Conservation (phyloP, 2,113 vertebrate species). For the Sarotherodon lohbergeri region DNA sequence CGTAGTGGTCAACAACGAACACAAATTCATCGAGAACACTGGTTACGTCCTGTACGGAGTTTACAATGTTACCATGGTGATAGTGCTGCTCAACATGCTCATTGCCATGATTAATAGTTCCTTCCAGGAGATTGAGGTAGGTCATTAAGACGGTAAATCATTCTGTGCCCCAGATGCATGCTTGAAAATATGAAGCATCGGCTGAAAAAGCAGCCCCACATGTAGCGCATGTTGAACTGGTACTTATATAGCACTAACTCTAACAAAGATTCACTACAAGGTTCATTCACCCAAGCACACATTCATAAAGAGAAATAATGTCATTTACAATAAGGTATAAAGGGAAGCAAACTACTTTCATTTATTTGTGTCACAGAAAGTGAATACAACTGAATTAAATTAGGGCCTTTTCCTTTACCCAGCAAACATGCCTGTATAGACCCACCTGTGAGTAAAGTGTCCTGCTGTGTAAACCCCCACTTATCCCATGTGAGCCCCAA, state of each 20-base stretch:
- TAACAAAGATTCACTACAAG: neutral
- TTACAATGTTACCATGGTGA: constrained; percentile 98
- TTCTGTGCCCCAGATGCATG: neutral
- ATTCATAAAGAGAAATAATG: neutral
- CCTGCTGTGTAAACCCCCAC: neutral
- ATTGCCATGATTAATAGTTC: constrained; percentile 99
- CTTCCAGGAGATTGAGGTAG: constrained; percentile 98
- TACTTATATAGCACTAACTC: neutral
- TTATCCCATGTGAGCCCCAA: neutral
- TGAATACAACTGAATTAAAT: neutral
- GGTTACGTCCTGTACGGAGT: constrained; percentile 97
- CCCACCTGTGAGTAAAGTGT: neutral
- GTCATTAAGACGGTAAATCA: neutral
- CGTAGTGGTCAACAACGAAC: constrained; percentile 93
- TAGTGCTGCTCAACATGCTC: constrained; percentile 98
- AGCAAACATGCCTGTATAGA: neutral
- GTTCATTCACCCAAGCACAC: neutral
- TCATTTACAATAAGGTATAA: neutral
- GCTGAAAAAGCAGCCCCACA: neutral
- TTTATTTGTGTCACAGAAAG: neutral
- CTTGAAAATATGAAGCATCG: neutral
- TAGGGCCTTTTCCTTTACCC: neutral
- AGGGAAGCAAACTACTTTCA: neutral
- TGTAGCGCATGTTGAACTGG: neutral
- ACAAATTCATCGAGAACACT: constrained; percentile 98